Evolutionary conservation across 2,888 invertebrate species (phyloP), one percentile per base, ranked within the genome.

Genomic region (Cryptus viduatorius): DNA sequence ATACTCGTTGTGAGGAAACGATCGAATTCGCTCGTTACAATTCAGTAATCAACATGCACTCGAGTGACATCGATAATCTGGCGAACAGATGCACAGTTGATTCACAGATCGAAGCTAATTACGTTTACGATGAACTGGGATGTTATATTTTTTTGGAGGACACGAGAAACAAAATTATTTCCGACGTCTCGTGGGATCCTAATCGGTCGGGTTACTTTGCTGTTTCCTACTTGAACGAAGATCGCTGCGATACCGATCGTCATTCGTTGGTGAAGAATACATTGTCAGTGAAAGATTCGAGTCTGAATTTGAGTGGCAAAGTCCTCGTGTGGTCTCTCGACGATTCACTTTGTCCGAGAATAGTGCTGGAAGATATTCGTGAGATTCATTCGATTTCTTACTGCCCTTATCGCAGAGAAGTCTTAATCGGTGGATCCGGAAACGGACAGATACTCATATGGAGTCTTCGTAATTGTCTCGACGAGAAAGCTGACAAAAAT

Each of bases 381-480:
- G 92, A 92, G 73, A 88, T 94, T 19, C 87, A 87, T 1, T 86
- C 88, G 7, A 68, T 94, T 0, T 90, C 92, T 4, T 94, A 94
- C 77, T 93, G 93, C 48, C 94, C 94, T 0, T 85, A 86, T 10
- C 85, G 90, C 64, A 87, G 88, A 0, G 89, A 92, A 24, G 78
- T 92, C 8, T 64, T 94, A 4, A 88, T 93, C 1, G 94, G 93
- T 14, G 94, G 94, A 1, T 91, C 92, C 7, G 83, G 87, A 0
- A 91, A 90, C 48, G 94, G 94, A 0, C 93, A 92, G 77, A 87
- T 94, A 14, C 84, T 93, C 5, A 48, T 94, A 8, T 94, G 94
- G 94, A 92, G 93, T 84, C 86, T 93, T 46, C 65, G 73, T 44
- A 53, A 72, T 29, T 53, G 83, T 14, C 46, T 83, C 14, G 61